A percentile compares a stretch with the other conserved stretches of the same genome.
phyloP scores from a whole-genome alignment of 2,888 invertebrate species.

The Drosophila diplacantha region DNA sequence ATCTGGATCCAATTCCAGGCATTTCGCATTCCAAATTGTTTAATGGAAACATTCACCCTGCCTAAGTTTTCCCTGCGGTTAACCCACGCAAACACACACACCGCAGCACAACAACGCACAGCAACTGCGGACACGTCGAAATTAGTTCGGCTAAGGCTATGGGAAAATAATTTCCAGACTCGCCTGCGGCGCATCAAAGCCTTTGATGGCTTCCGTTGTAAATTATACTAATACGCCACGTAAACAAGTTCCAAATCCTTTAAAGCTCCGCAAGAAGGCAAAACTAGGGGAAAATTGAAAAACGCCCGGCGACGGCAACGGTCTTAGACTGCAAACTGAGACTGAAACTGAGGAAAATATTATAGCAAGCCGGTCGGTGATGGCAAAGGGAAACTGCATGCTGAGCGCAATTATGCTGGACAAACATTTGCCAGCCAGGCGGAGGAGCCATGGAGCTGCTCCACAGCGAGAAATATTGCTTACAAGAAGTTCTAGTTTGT shows the following conservation, averaged over 20 bases:
- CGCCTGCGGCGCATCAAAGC: constrained; percentile 57
- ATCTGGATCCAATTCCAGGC: constrained; percentile 14
- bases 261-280: constrained; percentile 50
- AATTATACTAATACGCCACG: constrained; percentile 68
- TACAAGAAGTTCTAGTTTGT: too few species aligned
- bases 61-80: constrained; percentile 35
- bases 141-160: constrained; percentile 50
- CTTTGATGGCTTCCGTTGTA: constrained; percentile 66
- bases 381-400: constrained; percentile 58
- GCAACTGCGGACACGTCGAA: constrained; percentile 35
- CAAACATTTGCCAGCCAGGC: constrained; percentile 64
- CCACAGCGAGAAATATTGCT: background rate
- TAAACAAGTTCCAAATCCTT: constrained; percentile 68
- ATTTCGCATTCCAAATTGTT: constrained; percentile 15
- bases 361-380: constrained; percentile 21
- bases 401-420: constrained; percentile 73
- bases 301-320: constrained; percentile 33
- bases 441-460: constrained; percentile 18
- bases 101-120: background rate
- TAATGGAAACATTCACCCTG: constrained; percentile 22
- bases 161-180: constrained; percentile 51
- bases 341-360: constrained; percentile 23
- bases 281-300: constrained; percentile 54
- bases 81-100: constrained; percentile 21
- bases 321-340: constrained; percentile 14